Conservation (phyloP, 2,113 vertebrate genomes). For the Scytalopus superciliaris region DNA sequence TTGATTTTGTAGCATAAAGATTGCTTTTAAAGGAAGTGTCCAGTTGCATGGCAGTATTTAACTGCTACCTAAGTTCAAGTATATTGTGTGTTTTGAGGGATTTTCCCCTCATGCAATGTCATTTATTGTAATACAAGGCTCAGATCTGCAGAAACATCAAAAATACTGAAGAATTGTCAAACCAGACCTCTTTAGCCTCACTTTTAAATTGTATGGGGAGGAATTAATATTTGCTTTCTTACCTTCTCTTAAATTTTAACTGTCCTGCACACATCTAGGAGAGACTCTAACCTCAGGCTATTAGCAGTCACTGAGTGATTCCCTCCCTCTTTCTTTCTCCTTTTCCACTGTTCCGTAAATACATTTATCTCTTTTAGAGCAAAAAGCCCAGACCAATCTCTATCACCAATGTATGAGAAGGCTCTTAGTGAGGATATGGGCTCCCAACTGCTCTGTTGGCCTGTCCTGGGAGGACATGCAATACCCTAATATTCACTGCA, state of each 20-base stretch:
- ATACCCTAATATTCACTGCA: neutral
- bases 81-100: neutral
- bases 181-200: neutral
- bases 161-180: neutral
- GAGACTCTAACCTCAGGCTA: constrained; percentile 2
- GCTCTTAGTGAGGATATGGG: neutral
- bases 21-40: neutral
- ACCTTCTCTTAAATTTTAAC: neutral
- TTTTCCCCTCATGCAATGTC: neutral
- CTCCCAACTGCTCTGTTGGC: neutral
- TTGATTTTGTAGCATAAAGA: constrained; percentile 41
- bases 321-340: neutral
- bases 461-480: rapidly evolving
- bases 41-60: neutral
- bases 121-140: neutral
- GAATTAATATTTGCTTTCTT: neutral
- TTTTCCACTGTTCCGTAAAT: rapidly evolving
- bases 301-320: neutral
- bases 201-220: neutral
- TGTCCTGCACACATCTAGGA: neutral
- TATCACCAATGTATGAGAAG: neutral
- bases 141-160: neutral
- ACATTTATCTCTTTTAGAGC: neutral
- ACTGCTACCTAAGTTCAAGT: neutral
- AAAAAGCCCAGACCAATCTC: neutral